These are phyloP conservation scores for Lutjanus erythropterus DNA, from an alignment of 2,113 vertebrate species.

Conservation along the genomic window DNA sequence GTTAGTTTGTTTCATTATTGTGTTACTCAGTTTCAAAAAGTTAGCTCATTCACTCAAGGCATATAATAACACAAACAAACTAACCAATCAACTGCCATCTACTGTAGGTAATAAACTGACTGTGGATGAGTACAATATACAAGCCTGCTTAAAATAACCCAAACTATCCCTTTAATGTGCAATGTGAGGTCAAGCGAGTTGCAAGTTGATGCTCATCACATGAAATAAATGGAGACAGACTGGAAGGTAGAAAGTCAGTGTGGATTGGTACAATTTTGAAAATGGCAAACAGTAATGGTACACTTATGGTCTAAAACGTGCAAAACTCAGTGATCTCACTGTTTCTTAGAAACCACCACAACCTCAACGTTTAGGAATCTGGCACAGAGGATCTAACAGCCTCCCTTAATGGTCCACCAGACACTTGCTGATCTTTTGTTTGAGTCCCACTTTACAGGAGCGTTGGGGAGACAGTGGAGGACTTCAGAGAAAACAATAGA, in stretches of 20 bases:
- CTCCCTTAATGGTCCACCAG: constrained; percentile 31
- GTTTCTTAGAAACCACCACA: constrained; percentile 23
- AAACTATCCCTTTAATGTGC: no score
- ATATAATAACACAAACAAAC: no score
- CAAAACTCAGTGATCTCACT: background rate
- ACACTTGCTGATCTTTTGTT: constrained; percentile 72
- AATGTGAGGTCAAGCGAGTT: background rate
- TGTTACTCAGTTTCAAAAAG: no score
- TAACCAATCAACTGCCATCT: no score
- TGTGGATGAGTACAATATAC: no score
- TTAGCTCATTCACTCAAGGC: no score
- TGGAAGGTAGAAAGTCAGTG: background rate
- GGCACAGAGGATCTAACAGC: constrained; percentile 41
- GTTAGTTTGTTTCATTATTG: no score
- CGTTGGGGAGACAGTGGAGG: constrained; percentile 40
- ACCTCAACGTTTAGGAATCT: constrained; percentile 49
- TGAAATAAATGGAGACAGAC: background rate
- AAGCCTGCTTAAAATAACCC: no score
- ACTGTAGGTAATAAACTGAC: no score
- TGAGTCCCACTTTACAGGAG: constrained; percentile 55
- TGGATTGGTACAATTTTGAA: background rate
- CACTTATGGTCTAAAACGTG: background rate
- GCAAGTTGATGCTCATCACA: background rate
- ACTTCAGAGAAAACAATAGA: constrained; percentile 69
- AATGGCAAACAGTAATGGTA: background rate